Percentiles rank a stretch among this genome's conserved stretches.
These are phyloP conservation scores for Agrotis exclamationis DNA, from an alignment of 2,888 invertebrate species.

Conservation along the genomic window DNA sequence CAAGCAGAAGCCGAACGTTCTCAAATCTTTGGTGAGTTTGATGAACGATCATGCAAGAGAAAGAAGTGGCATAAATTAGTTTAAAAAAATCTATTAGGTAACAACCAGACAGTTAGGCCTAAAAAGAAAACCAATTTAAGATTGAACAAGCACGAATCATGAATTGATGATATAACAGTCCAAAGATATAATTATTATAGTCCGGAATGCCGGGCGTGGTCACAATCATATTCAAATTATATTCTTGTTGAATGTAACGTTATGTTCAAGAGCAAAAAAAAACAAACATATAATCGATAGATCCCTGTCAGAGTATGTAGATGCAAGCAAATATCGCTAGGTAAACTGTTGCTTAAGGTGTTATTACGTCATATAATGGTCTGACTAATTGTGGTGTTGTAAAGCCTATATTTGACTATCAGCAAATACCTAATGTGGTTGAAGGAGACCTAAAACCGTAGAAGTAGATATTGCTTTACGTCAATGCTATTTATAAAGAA, in stretches of 20 bases:
- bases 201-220: constrained; percentile 47
- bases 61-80: not conserved
- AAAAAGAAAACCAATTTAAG: constrained; percentile 20
- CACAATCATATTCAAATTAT: constrained; percentile 47
- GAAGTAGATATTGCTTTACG: not conserved
- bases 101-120: not conserved
- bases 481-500: not conserved
- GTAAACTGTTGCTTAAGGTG: constrained; percentile 12
- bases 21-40: not conserved
- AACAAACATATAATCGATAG: constrained; percentile 43
- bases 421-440: constrained; percentile 10
- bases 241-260: constrained; percentile 33
- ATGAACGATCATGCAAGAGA: not conserved
- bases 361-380: constrained; percentile 24
- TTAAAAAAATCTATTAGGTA: constrained; percentile 2
- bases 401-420: not conserved
- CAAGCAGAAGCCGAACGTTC: not conserved
- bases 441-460: not conserved
- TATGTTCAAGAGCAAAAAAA: constrained; percentile 31
- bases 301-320: constrained; percentile 25
- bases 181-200: constrained; percentile 62
- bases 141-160: constrained; percentile 15
- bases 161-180: constrained; percentile 39
- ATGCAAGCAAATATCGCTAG: constrained; percentile 12
- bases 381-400: not conserved